Percentiles rank a stretch among this genome's conserved stretches.
phyloP scores from a whole-genome alignment of 2,113 vertebrate genomes.

The Hyla sarda region DNA sequence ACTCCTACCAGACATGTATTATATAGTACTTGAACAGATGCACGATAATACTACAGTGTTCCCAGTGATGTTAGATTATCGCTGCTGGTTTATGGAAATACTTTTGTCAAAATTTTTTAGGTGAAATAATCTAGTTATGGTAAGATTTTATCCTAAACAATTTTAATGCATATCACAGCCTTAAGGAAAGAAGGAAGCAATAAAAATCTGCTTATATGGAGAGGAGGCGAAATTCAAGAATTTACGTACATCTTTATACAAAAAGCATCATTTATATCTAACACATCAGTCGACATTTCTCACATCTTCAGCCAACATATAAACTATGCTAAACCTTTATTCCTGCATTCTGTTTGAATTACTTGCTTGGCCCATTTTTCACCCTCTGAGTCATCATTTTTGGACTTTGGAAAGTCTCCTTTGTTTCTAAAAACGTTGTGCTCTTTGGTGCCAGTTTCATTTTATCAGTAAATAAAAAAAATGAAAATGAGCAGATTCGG shows the following conservation, averaged over 20 bases:
- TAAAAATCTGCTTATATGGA: neutral
- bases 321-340: constrained; percentile 40
- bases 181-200: constrained; percentile 9
- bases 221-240: neutral
- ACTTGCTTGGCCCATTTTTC: constrained; percentile 32
- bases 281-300: constrained; percentile 22
- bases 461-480: neutral
- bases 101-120: too few relatives aligned
- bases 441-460: constrained; percentile 20
- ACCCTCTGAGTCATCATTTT: constrained; percentile 25
- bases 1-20: too few relatives aligned
- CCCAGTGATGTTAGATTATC: too few relatives aligned
- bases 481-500: neutral
- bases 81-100: too few relatives aligned
- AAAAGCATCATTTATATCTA: constrained; percentile 7
- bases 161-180: too few relatives aligned
- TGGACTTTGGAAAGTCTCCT: constrained; percentile 10
- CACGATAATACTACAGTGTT: too few relatives aligned
- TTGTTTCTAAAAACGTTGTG: constrained; percentile 5
- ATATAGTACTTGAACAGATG: too few relatives aligned
- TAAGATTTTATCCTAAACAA: too few relatives aligned
- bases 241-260: constrained; percentile 23
- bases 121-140: too few relatives aligned
- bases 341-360: constrained; percentile 35
- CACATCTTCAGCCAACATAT: constrained; percentile 35